Evolutionary conservation across 2,888 invertebrate genomes (phyloP).

Genomic region (Pheosia gnoma): DNA sequence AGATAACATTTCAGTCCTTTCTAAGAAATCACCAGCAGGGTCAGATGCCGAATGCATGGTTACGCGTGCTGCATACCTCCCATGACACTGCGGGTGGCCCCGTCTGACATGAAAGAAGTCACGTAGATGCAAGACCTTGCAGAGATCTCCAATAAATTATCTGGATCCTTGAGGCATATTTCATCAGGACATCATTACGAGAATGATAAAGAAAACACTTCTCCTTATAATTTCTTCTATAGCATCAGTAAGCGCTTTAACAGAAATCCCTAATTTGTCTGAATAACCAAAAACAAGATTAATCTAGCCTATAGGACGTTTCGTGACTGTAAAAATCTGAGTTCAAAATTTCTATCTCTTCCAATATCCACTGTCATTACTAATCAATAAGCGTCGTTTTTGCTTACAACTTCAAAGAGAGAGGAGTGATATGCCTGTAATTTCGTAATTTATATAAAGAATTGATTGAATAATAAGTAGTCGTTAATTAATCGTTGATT

Average conservation of each 20-base stretch:
- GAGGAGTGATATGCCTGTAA: neutral
- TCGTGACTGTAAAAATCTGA: neutral
- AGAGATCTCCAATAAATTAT: neutral
- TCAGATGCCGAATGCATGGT: conserved; percentile 25
- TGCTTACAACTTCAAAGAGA: neutral
- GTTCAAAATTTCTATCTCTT: neutral
- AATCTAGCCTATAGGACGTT: too few relatives aligned
- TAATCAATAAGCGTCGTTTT: neutral
- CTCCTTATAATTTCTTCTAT: too few relatives aligned
- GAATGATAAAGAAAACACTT: too few relatives aligned
- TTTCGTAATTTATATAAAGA: neutral
- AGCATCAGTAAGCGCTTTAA: too few relatives aligned
- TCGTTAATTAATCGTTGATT: too few relatives aligned
- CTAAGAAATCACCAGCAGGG: conserved; percentile 38
- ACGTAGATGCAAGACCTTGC: neutral
- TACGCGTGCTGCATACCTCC: conserved; percentile 45
- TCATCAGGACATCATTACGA: too few relatives aligned
- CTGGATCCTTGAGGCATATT: neutral
- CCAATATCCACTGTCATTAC: neutral
- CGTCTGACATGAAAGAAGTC: conserved; percentile 3
- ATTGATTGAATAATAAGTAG: too few relatives aligned
- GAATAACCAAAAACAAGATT: too few relatives aligned
- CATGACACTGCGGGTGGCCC: conserved; percentile 52
- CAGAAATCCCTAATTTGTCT: too few relatives aligned
- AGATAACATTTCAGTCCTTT: conserved; percentile 35